Evolutionary conservation across 2,113 vertebrate species (phyloP).

Genomic region (Ageneiosus marmoratus): DNA sequence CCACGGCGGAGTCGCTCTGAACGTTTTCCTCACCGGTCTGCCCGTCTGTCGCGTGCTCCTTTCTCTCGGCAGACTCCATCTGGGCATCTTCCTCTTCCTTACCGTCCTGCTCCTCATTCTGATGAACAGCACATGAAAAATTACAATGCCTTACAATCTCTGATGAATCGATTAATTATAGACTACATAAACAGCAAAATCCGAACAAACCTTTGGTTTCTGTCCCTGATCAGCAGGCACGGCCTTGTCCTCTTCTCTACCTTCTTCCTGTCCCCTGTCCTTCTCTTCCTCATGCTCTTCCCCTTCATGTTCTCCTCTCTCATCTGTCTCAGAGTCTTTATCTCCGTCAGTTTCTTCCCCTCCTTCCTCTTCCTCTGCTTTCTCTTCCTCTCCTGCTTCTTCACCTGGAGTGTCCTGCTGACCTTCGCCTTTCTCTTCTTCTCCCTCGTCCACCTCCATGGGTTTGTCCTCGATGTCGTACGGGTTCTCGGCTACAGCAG

Average conservation of each 20-base stretch:
- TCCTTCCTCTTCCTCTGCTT: conserved; percentile 56
- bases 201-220: conserved; percentile 78
- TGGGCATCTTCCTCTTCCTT: conserved; percentile 71
- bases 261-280: conserved; percentile 57
- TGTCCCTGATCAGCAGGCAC: conserved; percentile 71
- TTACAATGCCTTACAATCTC: neutral
- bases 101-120: conserved; percentile 75
- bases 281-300: conserved; percentile 60
- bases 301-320: conserved; percentile 54
- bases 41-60: conserved; percentile 80
- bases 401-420: conserved; percentile 63
- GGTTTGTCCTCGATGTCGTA: conserved; percentile 84
- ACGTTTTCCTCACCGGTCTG: conserved; percentile 85
- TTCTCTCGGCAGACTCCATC: conserved; percentile 78
- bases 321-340: conserved; percentile 56
- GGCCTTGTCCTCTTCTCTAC: conserved; percentile 62
- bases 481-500: conserved; percentile 77
- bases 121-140: neutral
- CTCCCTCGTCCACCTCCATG: conserved; percentile 60
- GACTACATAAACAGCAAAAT: neutral
- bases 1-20: conserved; percentile 86
- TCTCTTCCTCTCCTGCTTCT: conserved; percentile 63
- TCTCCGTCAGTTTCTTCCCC: conserved; percentile 62
- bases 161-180: too few species aligned
- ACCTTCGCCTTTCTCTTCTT: conserved; percentile 57